Percentiles rank a stretch among this genome's conserved stretches.
Evolutionary conservation across 2,797 vertebrate genomes (phyloP).

Genomic region (Crotalus adamanteus): DNA sequence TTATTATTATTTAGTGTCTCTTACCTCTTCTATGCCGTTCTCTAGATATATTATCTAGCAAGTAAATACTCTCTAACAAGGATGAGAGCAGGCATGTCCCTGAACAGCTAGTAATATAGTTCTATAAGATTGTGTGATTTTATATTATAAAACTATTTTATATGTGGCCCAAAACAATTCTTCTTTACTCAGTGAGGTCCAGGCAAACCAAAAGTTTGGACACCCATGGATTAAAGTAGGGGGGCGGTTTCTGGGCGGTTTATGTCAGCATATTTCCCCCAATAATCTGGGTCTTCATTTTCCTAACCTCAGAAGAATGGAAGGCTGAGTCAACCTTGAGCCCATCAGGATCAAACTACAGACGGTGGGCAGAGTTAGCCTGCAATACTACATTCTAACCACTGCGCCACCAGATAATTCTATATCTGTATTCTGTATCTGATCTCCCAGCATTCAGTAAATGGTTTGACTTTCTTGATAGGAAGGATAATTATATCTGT

Average conservation of each 20-base stretch:
- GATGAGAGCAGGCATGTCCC: not conserved
- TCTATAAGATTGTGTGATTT: not conserved
- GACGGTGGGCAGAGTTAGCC: not conserved
- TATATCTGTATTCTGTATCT: not conserved
- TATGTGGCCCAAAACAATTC: not conserved
- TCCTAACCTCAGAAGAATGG: not conserved
- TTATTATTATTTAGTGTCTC: not conserved
- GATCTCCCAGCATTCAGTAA: not conserved
- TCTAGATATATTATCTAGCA: not conserved
- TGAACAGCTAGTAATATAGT: not conserved
- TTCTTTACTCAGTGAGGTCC: not conserved
- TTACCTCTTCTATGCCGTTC: not conserved
- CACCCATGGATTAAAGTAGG: not conserved
- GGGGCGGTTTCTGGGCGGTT: not conserved
- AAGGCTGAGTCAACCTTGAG: not conserved
- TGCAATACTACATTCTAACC: not conserved
- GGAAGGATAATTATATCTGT: not conserved
- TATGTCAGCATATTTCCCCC: not conserved
- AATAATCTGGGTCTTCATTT: not conserved
- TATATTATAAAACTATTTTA: not conserved
- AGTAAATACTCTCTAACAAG: not conserved
- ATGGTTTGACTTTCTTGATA: not conserved
- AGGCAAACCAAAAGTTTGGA: not conserved
- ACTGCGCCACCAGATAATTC: not conserved
- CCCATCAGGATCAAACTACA: not conserved